Conservation (phyloP, 2,888 invertebrate species). For the Agriopis marginaria region DNA sequence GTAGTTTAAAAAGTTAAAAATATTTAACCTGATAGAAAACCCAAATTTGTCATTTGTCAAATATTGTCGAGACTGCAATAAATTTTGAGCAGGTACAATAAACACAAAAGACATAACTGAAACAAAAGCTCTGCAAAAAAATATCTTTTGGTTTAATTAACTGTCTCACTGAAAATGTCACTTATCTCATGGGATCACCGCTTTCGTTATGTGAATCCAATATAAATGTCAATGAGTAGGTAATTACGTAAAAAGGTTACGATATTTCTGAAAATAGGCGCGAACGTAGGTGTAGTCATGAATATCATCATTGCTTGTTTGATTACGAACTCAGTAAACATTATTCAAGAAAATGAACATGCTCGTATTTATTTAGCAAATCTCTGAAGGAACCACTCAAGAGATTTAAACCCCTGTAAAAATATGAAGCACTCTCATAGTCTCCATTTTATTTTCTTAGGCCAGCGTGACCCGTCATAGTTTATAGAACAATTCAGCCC, state of each 20-base stretch:
- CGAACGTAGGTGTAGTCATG: conserved; percentile 25
- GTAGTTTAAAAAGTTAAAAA: background rate
- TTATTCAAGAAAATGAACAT: conserved; percentile 12
- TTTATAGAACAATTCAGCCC: conserved; percentile 22
- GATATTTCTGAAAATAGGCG: conserved; percentile 38
- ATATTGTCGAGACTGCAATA: no score
- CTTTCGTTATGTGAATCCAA: conserved; percentile 24
- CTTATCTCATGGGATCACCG: conserved; percentile 30
- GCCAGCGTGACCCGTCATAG: conserved; percentile 25
- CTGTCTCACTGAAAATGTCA: conserved; percentile 23
- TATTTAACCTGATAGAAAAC: background rate
- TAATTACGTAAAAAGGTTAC: conserved; percentile 40
- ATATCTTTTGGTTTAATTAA: background rate
- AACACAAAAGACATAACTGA: background rate
- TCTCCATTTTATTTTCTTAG: conserved; percentile 26
- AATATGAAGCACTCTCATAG: conserved; percentile 10
- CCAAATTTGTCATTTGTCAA: no score
- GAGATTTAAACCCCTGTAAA: conserved; percentile 18
- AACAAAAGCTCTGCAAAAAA: background rate
- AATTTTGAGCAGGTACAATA: no score
- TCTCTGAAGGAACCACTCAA: conserved; percentile 15
- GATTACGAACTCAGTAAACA: conserved; percentile 6
- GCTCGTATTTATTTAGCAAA: conserved; percentile 12
- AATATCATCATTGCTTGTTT: conserved; percentile 17
- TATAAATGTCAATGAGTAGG: conserved; percentile 42